Base-by-base conservation (phyloP, 2,888 invertebrate species). In the Hypena proboscidalis region DNA sequence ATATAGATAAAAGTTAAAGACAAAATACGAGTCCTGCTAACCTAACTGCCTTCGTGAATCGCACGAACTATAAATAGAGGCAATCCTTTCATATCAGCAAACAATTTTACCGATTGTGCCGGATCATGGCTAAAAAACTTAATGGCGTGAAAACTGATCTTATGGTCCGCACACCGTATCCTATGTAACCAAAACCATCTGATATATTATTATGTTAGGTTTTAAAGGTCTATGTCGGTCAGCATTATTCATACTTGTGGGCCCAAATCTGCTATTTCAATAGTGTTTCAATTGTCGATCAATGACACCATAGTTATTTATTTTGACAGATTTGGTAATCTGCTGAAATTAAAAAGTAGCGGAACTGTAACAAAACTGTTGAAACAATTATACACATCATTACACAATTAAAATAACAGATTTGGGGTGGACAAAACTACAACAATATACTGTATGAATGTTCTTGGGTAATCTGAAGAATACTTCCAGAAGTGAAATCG, bases 121-220 rank as follows among this genome's bases (percentile, higher is more conserved):
- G 73, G 71, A 67, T 68, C 62, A 58, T 50, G 69, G 70, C 74
- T 68, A 74, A 73, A 73, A 74, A 79, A 68, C 68, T 30, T 75
- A 82, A 83, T 83, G 82, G 78, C 48, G 71, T 69, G 80, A 74
- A 75, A 80, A 72, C 60, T 67, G 72, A 75, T 74, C 71, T 61
- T 71, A 69, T 72, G 77, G 76, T 71, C 71, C 76, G n/a, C n/a
- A n/a, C n/a, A n/a, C n/a, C 63, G 58, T 54, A 60, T 67, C 70
- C 63, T 69, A 71, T 69, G 59, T 56, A 54, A 62, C 41, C 58
- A 67, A 53, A 69, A 63, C 58, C 60, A 64, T 62, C 68, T 66
- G 66, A 65, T 62, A n/a, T n/a, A n/a, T n/a, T n/a, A n/a, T n/a
- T n/a, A n/a, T n/a, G n/a, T n/a, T n/a, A n/a, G n/a, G n/a, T n/a